phyloP scores from a whole-genome alignment of 1,140 invertebrate species.

The Halictus rubicundus region DNA sequence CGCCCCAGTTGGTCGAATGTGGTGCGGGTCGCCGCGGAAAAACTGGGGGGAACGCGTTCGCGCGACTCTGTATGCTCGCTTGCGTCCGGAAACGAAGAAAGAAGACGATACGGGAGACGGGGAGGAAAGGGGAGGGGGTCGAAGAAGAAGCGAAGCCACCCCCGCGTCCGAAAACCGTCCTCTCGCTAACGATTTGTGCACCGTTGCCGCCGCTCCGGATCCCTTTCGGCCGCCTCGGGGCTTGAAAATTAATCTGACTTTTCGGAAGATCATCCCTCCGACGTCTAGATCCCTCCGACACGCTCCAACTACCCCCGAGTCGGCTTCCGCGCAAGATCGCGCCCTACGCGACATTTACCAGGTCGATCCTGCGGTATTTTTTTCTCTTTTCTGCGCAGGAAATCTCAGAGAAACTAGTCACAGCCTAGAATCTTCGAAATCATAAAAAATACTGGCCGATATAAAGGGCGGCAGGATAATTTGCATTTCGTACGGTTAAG shows the following conservation, averaged over 20 bases:
- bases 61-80: not conserved
- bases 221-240: not conserved
- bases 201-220: not conserved
- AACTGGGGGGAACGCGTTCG: not conserved
- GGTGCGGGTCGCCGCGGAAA: too few species aligned
- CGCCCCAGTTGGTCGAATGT: not conserved
- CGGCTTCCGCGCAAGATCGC: not conserved
- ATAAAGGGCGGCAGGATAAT: too few species aligned
- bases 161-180: not conserved
- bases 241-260: constrained; percentile 11
- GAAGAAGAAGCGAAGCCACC: too few species aligned
- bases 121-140: too few species aligned
- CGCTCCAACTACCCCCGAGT: not conserved
- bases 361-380: not conserved
- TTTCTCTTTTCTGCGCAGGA: not conserved
- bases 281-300: not conserved
- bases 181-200: constrained; percentile 18
- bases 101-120: not conserved
- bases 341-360: not conserved
- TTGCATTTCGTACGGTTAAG: too few species aligned
- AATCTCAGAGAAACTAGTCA: too few species aligned
- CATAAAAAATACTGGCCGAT: too few species aligned
- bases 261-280: not conserved
- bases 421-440: too few species aligned
- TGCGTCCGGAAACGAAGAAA: not conserved